A percentile compares a stretch with the other conserved stretches of the same genome.
phyloP scores from a whole-genome alignment of 2,113 vertebrate genomes.

The Centropristis striata region DNA sequence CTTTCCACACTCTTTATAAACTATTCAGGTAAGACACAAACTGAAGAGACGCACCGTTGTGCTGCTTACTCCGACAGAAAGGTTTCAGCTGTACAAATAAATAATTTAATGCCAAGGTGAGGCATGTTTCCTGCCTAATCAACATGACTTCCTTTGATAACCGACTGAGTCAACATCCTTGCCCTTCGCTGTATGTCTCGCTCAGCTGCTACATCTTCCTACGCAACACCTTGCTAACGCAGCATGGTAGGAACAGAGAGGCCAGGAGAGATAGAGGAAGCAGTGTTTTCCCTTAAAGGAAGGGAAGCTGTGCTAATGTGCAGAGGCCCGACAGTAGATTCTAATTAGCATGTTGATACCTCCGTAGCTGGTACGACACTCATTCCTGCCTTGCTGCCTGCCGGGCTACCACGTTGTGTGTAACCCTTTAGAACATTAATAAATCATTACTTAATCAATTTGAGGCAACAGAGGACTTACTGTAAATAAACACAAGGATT shows the following conservation, averaged over 20 bases:
- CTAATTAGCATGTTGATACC: slow-evolving; percentile 57
- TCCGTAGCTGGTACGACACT: slow-evolving; percentile 19
- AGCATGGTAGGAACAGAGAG: slow-evolving; percentile 43
- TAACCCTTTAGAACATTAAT: slow-evolving; percentile 37
- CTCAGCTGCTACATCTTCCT: slow-evolving; percentile 55
- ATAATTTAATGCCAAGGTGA: slow-evolving; percentile 59
- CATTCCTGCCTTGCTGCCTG: not conserved
- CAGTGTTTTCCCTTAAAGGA: slow-evolving; percentile 43
- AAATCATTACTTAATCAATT: slow-evolving; percentile 23
- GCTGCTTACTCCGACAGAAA: slow-evolving; percentile 2
- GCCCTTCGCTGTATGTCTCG: slow-evolving; percentile 31
- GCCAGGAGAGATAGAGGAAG: slow-evolving; percentile 36
- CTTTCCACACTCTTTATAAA: slow-evolving; percentile 7
- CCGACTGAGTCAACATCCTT: slow-evolving; percentile 67
- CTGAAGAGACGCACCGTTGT: not conserved
- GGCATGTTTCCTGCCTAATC: slow-evolving; percentile 69
- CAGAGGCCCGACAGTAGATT: slow-evolving; percentile 32
- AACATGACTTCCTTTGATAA: slow-evolving; percentile 71
- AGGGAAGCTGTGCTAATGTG: slow-evolving; percentile 49
- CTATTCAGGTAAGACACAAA: slow-evolving; percentile 35
- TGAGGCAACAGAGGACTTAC: not conserved
- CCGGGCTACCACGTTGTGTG: not conserved
- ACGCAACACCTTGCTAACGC: slow-evolving; percentile 22
- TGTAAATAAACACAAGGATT: slow-evolving; percentile 10
- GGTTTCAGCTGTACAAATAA: slow-evolving; percentile 55